Base-by-base conservation (phyloP, 1,140 invertebrate genomes). In the Orchesella cincta region DNA sequence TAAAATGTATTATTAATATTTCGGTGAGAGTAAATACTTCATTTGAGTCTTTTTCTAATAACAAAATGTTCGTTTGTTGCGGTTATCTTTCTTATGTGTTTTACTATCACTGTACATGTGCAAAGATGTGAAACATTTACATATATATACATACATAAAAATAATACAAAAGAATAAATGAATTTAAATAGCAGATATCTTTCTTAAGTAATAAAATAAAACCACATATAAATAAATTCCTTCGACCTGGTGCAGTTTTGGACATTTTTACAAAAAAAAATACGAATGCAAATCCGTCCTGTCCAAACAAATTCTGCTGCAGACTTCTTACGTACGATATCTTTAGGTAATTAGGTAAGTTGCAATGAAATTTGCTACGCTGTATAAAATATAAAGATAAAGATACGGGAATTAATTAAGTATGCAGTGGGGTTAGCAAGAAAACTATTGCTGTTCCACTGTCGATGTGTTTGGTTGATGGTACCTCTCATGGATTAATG, bases 281-380 rank as follows among this genome's bases (percentile, higher is more conserved):
- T 31, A 67, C 62, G 62, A 67, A 67, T 67, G 62, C 62, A 67
- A 67, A 67, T 67, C 62, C 62, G 62, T 67, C 62, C 62, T 67
- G 62, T 67, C 62, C 62, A 67, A 67, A 23, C 31, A 67, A 26
- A 67, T 33, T 31, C 23, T 67, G 62, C 29, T 67, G 31, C 62
- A 67, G 31, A 67, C 29, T 57, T 3, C 23, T 57, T 5, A 26
- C 23, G 3, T 18, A 57, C 52, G 8, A 46, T 18, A 46, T 46
- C 5, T 18, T 46, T 5, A 18, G 5, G 52, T 57, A 57, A 26
- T 3, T 57, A 57, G 23, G 14, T 57, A 57, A 14, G 5, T 57
- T 57, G 52, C 12, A n/a, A n/a, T n/a, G n/a, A n/a, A n/a, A n/a
- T n/a, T n/a, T n/a, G n/a, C n/a, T n/a, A n/a, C n/a, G n/a, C n/a